Evolutionary conservation across 2,797 vertebrate species (phyloP).

Genomic region (Lagorchestes hirsutus): DNA sequence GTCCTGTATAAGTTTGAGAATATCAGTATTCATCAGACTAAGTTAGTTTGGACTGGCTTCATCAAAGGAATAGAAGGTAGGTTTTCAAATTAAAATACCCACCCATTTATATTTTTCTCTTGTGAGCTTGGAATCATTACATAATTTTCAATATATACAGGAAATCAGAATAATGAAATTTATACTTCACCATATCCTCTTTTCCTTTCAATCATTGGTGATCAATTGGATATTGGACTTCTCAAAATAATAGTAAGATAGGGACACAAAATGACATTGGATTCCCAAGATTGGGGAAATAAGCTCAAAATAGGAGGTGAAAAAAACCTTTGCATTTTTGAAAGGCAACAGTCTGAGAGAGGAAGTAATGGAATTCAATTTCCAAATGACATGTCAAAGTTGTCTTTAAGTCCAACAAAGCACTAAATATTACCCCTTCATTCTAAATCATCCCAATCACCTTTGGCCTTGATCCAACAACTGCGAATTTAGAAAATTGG

Average conservation of each 20-base stretch:
- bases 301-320: neutral
- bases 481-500: constrained; percentile 5
- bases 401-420: neutral
- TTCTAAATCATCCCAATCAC: constrained; percentile 46
- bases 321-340: neutral
- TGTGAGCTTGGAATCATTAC: neutral
- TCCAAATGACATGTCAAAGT: constrained; percentile 35
- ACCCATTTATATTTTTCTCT: constrained; percentile 26
- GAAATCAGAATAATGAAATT: constrained; percentile 19
- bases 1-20: constrained; percentile 30
- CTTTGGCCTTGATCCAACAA: constrained; percentile 25
- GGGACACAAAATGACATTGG: constrained; percentile 16
- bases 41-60: constrained; percentile 7
- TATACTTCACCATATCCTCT: constrained; percentile 10
- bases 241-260: constrained; percentile 14
- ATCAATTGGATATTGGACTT: constrained; percentile 45
- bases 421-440: constrained; percentile 25
- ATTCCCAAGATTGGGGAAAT: neutral
- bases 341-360: neutral
- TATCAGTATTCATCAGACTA: neutral
- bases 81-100: constrained; percentile 28
- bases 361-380: constrained; percentile 1
- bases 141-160: constrained; percentile 26
- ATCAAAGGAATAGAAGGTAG: neutral
- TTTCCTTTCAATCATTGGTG: constrained; percentile 37